Percentiles rank a stretch among this genome's conserved stretches.
phyloP scores from a whole-genome alignment of 2,797 vertebrate species.

The Gymnopithys bicolor region DNA sequence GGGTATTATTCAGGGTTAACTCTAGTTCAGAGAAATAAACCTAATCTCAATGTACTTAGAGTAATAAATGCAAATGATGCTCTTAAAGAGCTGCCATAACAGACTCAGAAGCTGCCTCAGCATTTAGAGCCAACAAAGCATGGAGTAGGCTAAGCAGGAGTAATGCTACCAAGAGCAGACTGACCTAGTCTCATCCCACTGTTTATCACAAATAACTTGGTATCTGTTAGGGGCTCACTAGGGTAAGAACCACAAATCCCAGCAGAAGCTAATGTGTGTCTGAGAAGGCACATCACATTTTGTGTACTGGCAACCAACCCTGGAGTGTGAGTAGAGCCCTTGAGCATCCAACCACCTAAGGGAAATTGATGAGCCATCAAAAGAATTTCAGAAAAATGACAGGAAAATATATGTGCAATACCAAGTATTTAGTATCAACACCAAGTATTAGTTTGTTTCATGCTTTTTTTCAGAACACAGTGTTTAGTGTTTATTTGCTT shows the following conservation, averaged over 20 bases:
- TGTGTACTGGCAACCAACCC: neutral
- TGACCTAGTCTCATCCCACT: neutral
- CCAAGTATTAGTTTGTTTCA: neutral
- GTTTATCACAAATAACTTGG: neutral
- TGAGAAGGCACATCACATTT: neutral
- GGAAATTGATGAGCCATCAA: neutral
- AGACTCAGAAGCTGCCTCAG: neutral
- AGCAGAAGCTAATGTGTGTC: neutral
- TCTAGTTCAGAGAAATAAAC: neutral
- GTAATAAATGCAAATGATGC: neutral
- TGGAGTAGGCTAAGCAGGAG: neutral
- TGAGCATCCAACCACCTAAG: neutral
- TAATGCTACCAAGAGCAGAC: neutral
- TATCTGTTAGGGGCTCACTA: neutral
- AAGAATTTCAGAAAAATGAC: neutral
- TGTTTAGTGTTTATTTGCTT: neutral
- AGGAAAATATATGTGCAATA: neutral
- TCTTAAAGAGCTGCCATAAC: neutral
- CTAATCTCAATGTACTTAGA: neutral
- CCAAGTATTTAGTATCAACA: neutral
- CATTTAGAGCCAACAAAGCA: neutral
- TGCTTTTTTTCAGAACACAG: neutral
- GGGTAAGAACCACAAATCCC: neutral
- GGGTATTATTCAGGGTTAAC: neutral
- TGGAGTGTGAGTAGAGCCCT: neutral